Evolutionary conservation across 2,113 vertebrate species (phyloP).

Genomic region (Pedetes capensis): DNA sequence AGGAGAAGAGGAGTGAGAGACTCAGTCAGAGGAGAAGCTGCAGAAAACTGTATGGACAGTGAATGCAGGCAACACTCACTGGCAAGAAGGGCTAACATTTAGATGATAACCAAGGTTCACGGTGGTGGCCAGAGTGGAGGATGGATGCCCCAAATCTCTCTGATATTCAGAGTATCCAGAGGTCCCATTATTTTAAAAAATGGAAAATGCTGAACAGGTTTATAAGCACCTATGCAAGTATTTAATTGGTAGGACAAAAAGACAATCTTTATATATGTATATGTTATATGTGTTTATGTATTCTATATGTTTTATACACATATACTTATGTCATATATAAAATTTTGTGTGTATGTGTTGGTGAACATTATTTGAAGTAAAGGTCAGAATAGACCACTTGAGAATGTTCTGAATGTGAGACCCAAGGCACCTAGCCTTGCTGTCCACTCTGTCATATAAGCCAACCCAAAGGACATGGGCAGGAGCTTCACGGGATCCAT

Average conservation of each 20-base stretch:
- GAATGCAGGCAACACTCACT: background rate
- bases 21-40: background rate
- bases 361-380: background rate
- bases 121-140: background rate
- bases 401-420: background rate
- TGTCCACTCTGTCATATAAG: background rate
- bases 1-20: background rate
- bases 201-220: background rate
- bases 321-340: background rate
- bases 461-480: no score
- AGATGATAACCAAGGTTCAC: background rate
- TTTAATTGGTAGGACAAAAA: conserved; percentile 12
- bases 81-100: background rate
- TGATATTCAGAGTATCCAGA: background rate
- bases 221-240: background rate
- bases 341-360: background rate
- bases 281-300: no score
- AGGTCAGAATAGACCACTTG: background rate
- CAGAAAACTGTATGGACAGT: background rate
- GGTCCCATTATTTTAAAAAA: background rate
- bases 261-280: background rate
- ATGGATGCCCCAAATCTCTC: background rate
- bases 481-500: background rate
- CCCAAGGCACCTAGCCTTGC: no score
- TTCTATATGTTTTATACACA: background rate